Evolutionary conservation across 2,888 invertebrate species (phyloP).

Genomic region (Iphiclides podalirius): DNA sequence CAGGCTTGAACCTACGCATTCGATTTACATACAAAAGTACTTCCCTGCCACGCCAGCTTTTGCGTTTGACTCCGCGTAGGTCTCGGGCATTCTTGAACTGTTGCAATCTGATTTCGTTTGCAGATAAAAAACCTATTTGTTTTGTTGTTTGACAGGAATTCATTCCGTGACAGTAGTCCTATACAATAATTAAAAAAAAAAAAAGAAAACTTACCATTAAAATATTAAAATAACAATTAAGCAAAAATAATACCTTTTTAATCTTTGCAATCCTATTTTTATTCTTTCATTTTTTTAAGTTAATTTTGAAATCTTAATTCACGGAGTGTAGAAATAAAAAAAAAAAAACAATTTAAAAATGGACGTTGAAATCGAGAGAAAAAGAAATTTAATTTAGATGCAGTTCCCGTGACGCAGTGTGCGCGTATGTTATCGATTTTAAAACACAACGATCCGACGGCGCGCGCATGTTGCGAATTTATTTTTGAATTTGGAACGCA

Average conservation of each 20-base stretch:
- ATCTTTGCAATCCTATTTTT: no score
- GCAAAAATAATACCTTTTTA: no score
- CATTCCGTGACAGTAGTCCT: no score
- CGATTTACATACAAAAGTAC: conserved; percentile 78
- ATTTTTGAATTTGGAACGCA: conserved; percentile 80
- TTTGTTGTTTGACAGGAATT: neutral
- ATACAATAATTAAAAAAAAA: conserved; percentile 10
- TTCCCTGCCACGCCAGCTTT: conserved; percentile 50
- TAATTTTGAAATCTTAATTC: no score
- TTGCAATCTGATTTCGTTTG: conserved; percentile 20
- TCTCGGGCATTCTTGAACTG: conserved; percentile 56
- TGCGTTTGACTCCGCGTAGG: conserved; percentile 68
- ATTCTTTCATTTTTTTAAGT: no score
- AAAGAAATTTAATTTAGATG: neutral
- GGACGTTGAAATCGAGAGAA: neutral
- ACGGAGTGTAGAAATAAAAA: conserved; percentile 14
- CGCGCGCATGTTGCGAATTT: conserved; percentile 68
- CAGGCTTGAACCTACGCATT: conserved; percentile 63
- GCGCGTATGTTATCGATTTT: conserved; percentile 64
- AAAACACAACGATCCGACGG: conserved; percentile 63
- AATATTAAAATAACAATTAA: no score
- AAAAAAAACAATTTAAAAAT: conserved; percentile 3
- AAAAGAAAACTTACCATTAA: no score
- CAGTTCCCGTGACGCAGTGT: conserved; percentile 30
- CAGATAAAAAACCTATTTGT: conserved; percentile 19